Conservation (phyloP, 2,888 invertebrate species). For the Hydraecia micacea region DNA sequence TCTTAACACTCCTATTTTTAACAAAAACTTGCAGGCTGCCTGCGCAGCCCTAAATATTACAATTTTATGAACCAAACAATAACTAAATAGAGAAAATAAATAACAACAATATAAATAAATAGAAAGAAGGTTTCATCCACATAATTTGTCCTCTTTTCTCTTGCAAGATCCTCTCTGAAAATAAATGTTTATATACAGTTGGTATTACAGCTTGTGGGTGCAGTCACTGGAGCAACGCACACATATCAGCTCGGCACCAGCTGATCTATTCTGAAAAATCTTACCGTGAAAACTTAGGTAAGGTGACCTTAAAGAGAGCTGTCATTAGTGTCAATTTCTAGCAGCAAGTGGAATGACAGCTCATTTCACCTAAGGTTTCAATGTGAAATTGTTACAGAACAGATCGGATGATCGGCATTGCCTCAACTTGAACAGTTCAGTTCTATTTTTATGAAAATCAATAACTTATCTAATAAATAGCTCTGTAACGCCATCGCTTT, state of each 20-base stretch:
- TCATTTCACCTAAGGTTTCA: no score
- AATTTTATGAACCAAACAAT: constrained; percentile 45
- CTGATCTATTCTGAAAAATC: background rate
- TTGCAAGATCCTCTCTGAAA: constrained; percentile 23
- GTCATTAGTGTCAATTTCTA: no score
- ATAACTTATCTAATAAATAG: background rate
- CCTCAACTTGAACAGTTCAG: background rate
- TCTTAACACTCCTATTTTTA: background rate
- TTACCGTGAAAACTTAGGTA: background rate
- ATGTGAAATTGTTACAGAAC: no score
- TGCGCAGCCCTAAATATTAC: background rate
- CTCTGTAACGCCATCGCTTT: background rate
- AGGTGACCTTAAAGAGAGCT: no score
- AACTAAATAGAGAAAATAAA: constrained; percentile 20
- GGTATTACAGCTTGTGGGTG: background rate
- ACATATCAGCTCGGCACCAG: background rate
- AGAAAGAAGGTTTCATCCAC: constrained; percentile 29
- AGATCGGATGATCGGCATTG: background rate
- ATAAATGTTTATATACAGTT: constrained; percentile 12
- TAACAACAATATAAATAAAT: constrained; percentile 27
- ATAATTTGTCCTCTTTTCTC: constrained; percentile 2
- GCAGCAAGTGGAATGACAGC: no score
- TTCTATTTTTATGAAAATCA: background rate
- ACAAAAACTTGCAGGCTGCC: background rate
- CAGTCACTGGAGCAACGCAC: background rate